phyloP scores from a whole-genome alignment of 1,140 invertebrate genomes.

The Drosophila nannoptera region DNA sequence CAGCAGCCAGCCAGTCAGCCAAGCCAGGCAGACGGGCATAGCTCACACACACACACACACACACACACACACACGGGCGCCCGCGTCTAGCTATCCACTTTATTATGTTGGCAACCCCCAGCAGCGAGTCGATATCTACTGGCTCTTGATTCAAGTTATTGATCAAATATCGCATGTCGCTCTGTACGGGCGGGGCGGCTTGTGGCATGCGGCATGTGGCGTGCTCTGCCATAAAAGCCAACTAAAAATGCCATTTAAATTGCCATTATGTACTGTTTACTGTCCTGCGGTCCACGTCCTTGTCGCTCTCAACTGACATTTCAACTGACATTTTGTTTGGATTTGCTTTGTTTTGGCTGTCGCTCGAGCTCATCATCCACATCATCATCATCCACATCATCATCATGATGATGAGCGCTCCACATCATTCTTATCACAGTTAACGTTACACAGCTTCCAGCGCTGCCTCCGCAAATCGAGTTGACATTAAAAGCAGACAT shows the following conservation, averaged over 20 bases:
- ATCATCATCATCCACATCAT: constrained; percentile 13
- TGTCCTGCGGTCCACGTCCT: constrained; percentile 41
- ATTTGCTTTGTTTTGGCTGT: constrained; percentile 18
- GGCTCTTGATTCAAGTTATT: constrained; percentile 50
- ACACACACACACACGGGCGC: constrained; percentile 5
- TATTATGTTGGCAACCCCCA: constrained; percentile 37
- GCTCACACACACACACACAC: constrained; percentile 27
- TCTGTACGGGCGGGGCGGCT: constrained; percentile 3
- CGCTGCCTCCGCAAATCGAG: constrained; percentile 7
- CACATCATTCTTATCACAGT: constrained; percentile 28
- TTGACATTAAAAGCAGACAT: constrained; percentile 46
- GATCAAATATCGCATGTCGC: constrained; percentile 75
- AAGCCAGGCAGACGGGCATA: constrained; percentile 30
- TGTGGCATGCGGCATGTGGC: not conserved
- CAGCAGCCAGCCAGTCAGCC: constrained; percentile 16
- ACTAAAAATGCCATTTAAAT: constrained; percentile 76
- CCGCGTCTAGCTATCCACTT: constrained; percentile 27
- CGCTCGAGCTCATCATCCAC: constrained; percentile 11
- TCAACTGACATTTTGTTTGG: constrained; percentile 27
- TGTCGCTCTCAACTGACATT: constrained; percentile 21
- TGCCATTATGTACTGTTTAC: constrained; percentile 71
- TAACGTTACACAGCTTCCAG: constrained; percentile 6
- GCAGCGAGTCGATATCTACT: constrained; percentile 5
- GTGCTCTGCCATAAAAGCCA: constrained; percentile 57
- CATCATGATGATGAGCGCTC: constrained; percentile 17